A percentile compares a stretch with the other conserved stretches of the same genome.
phyloP scores from a whole-genome alignment of 2,888 invertebrate genomes.

The Cephonodes hylas region DNA sequence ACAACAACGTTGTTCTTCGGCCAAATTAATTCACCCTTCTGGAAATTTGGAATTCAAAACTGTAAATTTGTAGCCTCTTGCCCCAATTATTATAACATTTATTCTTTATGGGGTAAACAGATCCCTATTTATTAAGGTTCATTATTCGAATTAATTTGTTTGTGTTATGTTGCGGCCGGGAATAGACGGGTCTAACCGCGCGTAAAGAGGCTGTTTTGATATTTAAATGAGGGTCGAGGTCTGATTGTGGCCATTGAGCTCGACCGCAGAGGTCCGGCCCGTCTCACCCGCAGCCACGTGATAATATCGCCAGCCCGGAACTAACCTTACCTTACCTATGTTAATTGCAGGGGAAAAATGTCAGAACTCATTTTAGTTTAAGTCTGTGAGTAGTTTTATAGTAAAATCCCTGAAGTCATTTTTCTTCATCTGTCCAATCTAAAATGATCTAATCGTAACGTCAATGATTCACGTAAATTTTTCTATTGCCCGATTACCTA shows the following conservation, averaged over 20 bases:
- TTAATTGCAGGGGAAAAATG: too few relatives aligned
- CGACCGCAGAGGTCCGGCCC: conserved; percentile 33
- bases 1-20: conserved; percentile 52
- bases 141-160: conserved; percentile 81
- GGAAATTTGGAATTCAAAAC: conserved; percentile 67
- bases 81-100: conserved; percentile 78
- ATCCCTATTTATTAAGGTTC: conserved; percentile 78
- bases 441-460: too few relatives aligned
- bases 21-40: conserved; percentile 74
- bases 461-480: too few relatives aligned
- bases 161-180: conserved; percentile 72
- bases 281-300: conserved; percentile 5
- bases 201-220: conserved; percentile 73
- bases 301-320: neutral
- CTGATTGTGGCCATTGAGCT: conserved; percentile 67
- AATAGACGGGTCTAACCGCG: conserved; percentile 55
- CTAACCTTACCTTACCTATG: neutral
- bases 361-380: too few relatives aligned
- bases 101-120: conserved; percentile 79
- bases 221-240: conserved; percentile 76
- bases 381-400: too few relatives aligned
- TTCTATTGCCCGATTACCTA: too few relatives aligned
- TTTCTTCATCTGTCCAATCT: too few relatives aligned
- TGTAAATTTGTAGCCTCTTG: conserved; percentile 72
- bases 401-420: too few relatives aligned